Base-by-base conservation (phyloP, 2,113 vertebrate species). In the Numida meleagris region DNA sequence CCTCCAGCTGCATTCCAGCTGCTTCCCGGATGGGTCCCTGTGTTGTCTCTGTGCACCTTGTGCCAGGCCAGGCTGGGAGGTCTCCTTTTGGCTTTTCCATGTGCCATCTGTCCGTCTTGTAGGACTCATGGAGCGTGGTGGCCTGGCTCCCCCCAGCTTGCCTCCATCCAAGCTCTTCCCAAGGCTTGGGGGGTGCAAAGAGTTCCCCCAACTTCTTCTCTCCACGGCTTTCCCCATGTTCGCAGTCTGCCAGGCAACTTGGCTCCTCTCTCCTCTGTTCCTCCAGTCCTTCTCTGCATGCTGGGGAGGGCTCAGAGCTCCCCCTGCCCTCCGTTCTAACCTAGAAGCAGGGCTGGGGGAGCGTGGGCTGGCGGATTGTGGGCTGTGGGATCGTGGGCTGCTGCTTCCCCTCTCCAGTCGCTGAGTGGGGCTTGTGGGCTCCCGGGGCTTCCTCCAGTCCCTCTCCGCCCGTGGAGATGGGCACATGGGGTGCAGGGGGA, bases 1-100 rank as follows among this genome's bases (percentile, higher is more conserved):
- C 85, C 91, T 90, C 95, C 94, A 96, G 71, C 70, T 10, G 0
- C 75, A 70, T 20, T 94, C 89, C 0, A 40, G 8, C 45, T 45
- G 24, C 57, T 94, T 96, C 36, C 59, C 16, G 5, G 51, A 53
- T 2, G 15, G 33, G 57, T 93, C 94, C 24, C 36, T 79, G n/a
- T 45, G 78, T 20, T 89, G 89, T 45, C 94, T 95, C 58, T 88
- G 95, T 70, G 80, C 0, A 1, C 36, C 53, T 4, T 1, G 38
- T 70, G 40, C 85, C 1, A n/a, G 62, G 72, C 51, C 4, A 6
- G 89, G 85, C 58, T 95, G 86, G 1, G 95, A 79, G 5, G 89
- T 90, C 27, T 95, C 85, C 79, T 95, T 82, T 72, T 96, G 94
- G 80, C 89, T 97, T 82, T 88, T 96, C 97, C 97, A 93, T 2